These are phyloP conservation scores for Hyla sarda DNA, from an alignment of 2,113 vertebrate genomes.

Conservation along the genomic window DNA sequence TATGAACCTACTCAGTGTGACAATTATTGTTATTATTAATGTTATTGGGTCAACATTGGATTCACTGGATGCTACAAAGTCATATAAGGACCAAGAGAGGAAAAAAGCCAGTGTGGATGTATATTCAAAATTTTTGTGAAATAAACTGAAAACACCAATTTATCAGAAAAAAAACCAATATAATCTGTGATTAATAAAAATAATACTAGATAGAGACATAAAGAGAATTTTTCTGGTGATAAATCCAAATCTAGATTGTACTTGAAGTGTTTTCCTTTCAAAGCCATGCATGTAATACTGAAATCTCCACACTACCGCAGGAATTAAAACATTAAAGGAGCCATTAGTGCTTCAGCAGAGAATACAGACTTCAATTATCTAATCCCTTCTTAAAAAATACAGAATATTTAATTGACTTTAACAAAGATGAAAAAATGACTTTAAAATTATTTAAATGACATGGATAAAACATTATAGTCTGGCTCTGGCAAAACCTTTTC, in stretches of 20 bases:
- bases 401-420: constrained; percentile 28
- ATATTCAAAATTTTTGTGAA: neutral
- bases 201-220: neutral
- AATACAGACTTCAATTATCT: constrained; percentile 50
- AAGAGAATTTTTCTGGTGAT: neutral
- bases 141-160: neutral
- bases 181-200: neutral
- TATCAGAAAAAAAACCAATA: constrained; percentile 29
- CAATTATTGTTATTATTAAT: too few species aligned
- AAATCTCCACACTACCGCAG: constrained; percentile 1
- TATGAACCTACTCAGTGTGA: too few species aligned
- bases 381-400: constrained; percentile 23
- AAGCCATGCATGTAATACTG: constrained; percentile 6
- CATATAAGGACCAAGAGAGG: too few species aligned
- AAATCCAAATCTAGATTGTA: constrained; percentile 14
- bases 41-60: too few species aligned
- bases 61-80: neutral
- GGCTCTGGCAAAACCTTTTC: neutral
- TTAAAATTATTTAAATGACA: constrained; percentile 48
- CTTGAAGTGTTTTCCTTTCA: neutral
- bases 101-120: neutral
- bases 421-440: constrained; percentile 12
- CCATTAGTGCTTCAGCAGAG: constrained; percentile 26
- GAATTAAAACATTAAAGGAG: constrained; percentile 39
- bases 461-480: constrained; percentile 18